Evolutionary conservation across 53 echinoderm and acorn worm genomes (phyloP), one percentile per base, ranked within the genome.

Genomic region (Patiria pectinifera): DNA sequence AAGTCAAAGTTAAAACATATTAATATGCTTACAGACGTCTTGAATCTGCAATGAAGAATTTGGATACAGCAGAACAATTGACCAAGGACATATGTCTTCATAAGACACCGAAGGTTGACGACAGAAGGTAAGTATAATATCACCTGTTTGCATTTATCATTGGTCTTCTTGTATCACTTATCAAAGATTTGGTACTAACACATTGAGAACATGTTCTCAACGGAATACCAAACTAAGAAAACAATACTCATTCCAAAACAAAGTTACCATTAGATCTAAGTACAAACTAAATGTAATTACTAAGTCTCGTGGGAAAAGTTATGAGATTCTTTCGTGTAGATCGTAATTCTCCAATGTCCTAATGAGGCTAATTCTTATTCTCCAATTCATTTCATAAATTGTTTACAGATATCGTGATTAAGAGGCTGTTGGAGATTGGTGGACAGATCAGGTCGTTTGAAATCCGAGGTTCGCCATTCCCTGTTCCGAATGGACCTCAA

Each of bases 401-500:
- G 22, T 76, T n/a, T n/a, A 79, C 48, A 79, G 80, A 79, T 47
- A 15, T 19, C 80, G 24, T 79, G 15, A 45, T 14, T 0, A 79
- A 15, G 80, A 12, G 47, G 47, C 11, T 79, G 46, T 45, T 45
- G 12, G 45, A 79, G 45, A 5, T 47, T 18, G 48, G 45, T 79
- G 43, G 80, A 47, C 80, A 46, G 80, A 47, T 79, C 13, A 79
- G 12, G 46, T 47, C 45, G 13, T 79, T 79, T 15, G 80, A 9
- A n/a, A 79, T 79, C 80, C 80, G 2, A 18, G 16, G 48, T 14
- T 92, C 85, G 61, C 87, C 86, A 47, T 86, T 76, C 43, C 24
- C 86, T 18, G 71, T 82, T 14, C 94, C 91, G 4, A 96, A 96
- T 66, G 66, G 79, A 3, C 88, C 94, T 22, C 98, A 98, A 80